Conservation (phyloP, 2,113 vertebrate genomes). For the Prionailurus viverrinus region DNA sequence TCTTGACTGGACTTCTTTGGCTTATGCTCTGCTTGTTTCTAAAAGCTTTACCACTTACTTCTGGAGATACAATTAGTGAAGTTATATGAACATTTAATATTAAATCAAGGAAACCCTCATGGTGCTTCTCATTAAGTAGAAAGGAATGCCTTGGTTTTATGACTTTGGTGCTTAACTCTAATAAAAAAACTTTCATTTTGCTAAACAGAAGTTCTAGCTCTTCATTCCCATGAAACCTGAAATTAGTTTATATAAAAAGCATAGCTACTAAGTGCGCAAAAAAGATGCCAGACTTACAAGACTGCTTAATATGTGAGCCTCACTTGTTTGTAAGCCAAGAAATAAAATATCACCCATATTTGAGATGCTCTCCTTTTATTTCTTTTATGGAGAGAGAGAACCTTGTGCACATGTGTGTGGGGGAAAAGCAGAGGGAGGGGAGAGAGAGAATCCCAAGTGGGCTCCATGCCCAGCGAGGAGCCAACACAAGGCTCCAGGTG, state of each 20-base stretch:
- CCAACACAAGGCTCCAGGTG: neutral
- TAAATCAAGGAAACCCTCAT: neutral
- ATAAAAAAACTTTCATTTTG: neutral
- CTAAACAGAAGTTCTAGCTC: neutral
- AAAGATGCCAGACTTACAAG: neutral
- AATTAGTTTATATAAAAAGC: neutral
- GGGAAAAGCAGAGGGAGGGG: neutral
- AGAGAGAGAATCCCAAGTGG: neutral
- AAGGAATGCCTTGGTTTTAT: neutral
- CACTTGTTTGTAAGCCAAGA: neutral
- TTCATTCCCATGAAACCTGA: neutral
- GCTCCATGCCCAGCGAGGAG: neutral
- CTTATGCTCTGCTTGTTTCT: neutral
- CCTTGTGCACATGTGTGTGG: too few species aligned
- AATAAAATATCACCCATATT: neutral
- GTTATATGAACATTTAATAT: neutral
- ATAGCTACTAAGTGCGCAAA: neutral
- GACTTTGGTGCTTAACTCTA: neutral
- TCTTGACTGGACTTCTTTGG: neutral
- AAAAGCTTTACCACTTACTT: constrained; percentile 3
- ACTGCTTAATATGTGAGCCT: neutral
- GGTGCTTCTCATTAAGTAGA: neutral
- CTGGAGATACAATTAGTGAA: neutral
- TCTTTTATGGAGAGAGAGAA: neutral
- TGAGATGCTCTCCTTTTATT: neutral